Base-by-base conservation (phyloP, 53 echinoderm and acorn worm genomes). In the Holothuria scabra region DNA sequence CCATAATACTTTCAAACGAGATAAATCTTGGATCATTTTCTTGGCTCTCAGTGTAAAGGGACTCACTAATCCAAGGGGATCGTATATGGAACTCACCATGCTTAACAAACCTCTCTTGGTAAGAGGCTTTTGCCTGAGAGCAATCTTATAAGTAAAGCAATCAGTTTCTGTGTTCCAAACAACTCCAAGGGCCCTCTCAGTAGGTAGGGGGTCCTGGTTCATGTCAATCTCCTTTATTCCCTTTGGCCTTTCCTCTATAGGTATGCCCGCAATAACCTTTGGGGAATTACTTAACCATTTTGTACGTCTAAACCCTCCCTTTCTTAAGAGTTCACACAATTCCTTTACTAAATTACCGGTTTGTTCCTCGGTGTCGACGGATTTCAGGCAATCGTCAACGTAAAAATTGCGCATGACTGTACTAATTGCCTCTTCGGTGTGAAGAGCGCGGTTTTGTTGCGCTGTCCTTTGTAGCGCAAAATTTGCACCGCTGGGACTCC, bases 361-460 rank as follows among this genome's bases (percentile, higher is more conserved):
- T n/a, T 83, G 76, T 3, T 64, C 18, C 67, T 83, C 90, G 10
- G 83, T 75, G 0, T 59, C 21, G 12, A 86, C 66, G 41, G 90
- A 83, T 30, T 84, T 86, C 8, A 90, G 56, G 25, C 59, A 55
- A 46, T 90, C 86, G 56, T 89, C 85, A 9, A 90, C 90, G 64
- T 90, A 90, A 33, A 90, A 86, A 28, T 86, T 34, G 2, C 56
- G 48, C n/a, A 48, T 67, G 3, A 89, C 67, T 19, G 79, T 66
- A 1, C 85, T 44, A 62, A 41, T 76, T 64, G 85, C 84, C 67
- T 89, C 76, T 34, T 74, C 34, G 16, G 33, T 74, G 67, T 22
- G 30, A 33, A 84, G 25, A 44, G 74, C 12, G 48, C 59, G 35
- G 44, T 78, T 78, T 57, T 89, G 57, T 22, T 19, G 22, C 28